A percentile compares a stretch with the other conserved stretches of the same genome.
Evolutionary conservation across 2,113 vertebrate species (phyloP).

Genomic region (Probosciger aterrimus): DNA sequence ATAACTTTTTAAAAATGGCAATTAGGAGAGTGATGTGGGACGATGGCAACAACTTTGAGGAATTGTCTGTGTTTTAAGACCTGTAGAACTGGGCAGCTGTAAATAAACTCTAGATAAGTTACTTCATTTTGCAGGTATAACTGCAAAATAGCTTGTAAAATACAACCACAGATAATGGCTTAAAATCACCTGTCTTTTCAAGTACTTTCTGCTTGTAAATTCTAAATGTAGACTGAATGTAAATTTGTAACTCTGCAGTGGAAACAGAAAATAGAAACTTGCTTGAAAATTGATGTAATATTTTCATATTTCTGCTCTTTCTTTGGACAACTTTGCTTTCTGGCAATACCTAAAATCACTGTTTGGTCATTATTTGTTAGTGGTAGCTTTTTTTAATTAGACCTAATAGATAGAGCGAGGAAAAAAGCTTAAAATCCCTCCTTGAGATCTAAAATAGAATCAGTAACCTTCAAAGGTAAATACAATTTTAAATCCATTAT

Average conservation of each 20-base stretch:
- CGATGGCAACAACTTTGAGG: not conserved
- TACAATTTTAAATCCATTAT: not conserved
- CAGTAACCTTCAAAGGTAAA: not conserved
- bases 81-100: not conserved
- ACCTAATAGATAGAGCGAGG: not conserved
- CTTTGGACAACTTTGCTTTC: not conserved
- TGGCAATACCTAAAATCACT: not conserved
- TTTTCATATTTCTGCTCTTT: not conserved
- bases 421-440: not conserved
- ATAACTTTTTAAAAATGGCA: not conserved
- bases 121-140: not conserved
- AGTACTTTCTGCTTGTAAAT: not conserved
- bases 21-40: not conserved
- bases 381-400: not conserved
- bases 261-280: not conserved
- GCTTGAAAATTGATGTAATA: not conserved
- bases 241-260: not conserved
- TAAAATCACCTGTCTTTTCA: not conserved
- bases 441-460: not conserved
- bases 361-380: not conserved
- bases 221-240: not conserved
- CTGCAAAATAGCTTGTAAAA: not conserved
- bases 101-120: not conserved
- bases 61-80: not conserved
- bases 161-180: not conserved